A percentile compares a stretch with the other conserved stretches of the same genome.
These are phyloP conservation scores for Condylostylus longicornis DNA, from an alignment of 1,140 invertebrate genomes.

Conservation along the genomic window DNA sequence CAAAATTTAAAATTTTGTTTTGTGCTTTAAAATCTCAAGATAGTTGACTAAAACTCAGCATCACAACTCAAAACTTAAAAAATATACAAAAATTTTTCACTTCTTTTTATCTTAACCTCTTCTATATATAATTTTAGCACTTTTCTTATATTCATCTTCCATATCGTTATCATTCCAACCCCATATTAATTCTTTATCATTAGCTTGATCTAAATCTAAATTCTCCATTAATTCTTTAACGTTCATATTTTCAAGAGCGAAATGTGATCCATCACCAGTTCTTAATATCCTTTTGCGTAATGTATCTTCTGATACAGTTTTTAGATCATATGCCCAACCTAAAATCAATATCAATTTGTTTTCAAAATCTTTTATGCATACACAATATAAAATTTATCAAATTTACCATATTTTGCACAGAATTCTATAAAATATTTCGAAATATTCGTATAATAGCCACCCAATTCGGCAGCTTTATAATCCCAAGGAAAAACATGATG, in stretches of 20 bases:
- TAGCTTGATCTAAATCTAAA: slow-evolving; percentile 31
- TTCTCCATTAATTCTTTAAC: slow-evolving; percentile 14
- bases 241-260: no score
- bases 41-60: no score
- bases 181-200: slow-evolving; percentile 35
- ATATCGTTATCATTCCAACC: slow-evolving; percentile 48
- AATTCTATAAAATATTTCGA: slow-evolving; percentile 70
- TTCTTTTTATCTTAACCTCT: no score
- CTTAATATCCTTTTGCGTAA: slow-evolving; percentile 40
- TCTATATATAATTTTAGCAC: slow-evolving; percentile 22
- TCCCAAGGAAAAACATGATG: slow-evolving; percentile 86
- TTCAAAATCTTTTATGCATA: no score
- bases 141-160: slow-evolving; percentile 35
- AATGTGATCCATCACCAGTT: slow-evolving; percentile 46
- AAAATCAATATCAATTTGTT: background rate
- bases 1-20: no score
- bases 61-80: no score
- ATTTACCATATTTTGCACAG: slow-evolving; percentile 50
- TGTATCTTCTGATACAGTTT: slow-evolving; percentile 43
- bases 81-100: no score
- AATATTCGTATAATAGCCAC: slow-evolving; percentile 54
- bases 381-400: no score
- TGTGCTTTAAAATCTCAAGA: no score
- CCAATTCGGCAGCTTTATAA: slow-evolving; percentile 61
- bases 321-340: slow-evolving; percentile 58